Base-by-base conservation (phyloP, 2,797 vertebrate genomes). In the Crypturellus tataupa region DNA sequence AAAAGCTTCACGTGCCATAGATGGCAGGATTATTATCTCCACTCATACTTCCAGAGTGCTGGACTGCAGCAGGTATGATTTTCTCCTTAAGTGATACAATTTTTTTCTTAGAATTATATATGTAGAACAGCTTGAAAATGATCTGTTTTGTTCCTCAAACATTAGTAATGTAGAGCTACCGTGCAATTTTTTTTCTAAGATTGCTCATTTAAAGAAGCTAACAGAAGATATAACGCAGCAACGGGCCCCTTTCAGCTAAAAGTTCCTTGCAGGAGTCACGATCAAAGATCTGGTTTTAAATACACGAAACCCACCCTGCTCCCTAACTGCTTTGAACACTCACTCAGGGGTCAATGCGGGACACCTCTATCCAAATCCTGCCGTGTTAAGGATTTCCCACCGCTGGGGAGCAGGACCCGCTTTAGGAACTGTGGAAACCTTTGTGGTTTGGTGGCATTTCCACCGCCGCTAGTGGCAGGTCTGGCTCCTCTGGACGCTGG, bases 181-280 rank as follows among this genome's bases (percentile, higher is more conserved):
- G 96, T 84, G 72, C 40, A 77, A 1, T 20, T 49, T 90, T 82
- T 42, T 42, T 86, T 69, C 93, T 79, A 85, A 47, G 90, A 93
- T 71, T 90, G 60, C 83, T 95, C 67, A 90, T 96, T 96, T 95
- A 93, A 96, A 93, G 82, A 84, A 91, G 37, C 72, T 95, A 86
- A 80, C 67, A 81, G 80, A 95, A 93, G 87, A 94, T 40, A 91
- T 55, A 96, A 94, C 94, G 60, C 89, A 97, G 56, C 65, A 89
- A 94, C 67, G 23, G 81, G 93, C 55, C 42, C 65, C 40, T 85
- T 93, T 90, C 60, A 77, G 69, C 93, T 96, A 90, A 98, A 97
- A 96, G 86, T 64, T 97, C 91, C 94, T 93, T 95, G 88, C 40
- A 84, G 44, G 68, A 78, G 35, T 72, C 51, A 25, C 75, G 80